A percentile compares a stretch with the other conserved stretches of the same genome.
phyloP scores from a whole-genome alignment of 2,888 invertebrate genomes.

The Acronicta alni region DNA sequence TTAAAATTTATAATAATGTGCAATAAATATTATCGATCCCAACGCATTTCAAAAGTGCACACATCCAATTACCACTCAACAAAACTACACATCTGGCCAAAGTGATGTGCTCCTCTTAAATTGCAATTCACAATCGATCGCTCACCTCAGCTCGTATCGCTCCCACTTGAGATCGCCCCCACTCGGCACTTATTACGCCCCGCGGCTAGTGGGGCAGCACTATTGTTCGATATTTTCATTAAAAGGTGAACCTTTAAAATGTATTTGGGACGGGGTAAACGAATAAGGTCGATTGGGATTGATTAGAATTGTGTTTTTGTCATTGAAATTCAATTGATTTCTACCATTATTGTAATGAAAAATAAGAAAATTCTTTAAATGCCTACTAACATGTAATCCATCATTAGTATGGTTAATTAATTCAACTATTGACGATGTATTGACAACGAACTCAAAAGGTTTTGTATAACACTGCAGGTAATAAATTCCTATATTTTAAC shows the following conservation, averaged over 20 bases:
- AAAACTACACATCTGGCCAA: conserved; percentile 55
- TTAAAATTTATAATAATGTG: no score
- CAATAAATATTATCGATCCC: neutral
- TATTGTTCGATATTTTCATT: conserved; percentile 62
- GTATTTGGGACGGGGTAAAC: conserved; percentile 31
- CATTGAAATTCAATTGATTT: no score
- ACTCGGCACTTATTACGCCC: conserved; percentile 57
- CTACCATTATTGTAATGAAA: no score
- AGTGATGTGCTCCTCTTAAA: conserved; percentile 50
- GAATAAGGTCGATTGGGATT: conserved; percentile 15
- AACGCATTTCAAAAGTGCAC: conserved; percentile 18
- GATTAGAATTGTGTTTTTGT: neutral
- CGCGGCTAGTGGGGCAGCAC: conserved; percentile 55
- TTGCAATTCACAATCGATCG: conserved; percentile 52
- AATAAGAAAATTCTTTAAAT: no score
- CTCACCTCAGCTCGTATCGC: conserved; percentile 48
- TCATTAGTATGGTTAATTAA: no score
- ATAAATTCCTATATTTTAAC: no score
- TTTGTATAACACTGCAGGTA: no score
- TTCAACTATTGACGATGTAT: no score
- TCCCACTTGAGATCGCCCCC: conserved; percentile 56
- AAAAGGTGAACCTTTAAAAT: conserved; percentile 56
- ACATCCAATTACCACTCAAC: conserved; percentile 48
- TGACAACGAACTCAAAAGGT: no score
- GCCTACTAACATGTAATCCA: no score